Evolutionary conservation across 2,888 invertebrate genomes (phyloP).

Genomic region (Pelosia muscerda): DNA sequence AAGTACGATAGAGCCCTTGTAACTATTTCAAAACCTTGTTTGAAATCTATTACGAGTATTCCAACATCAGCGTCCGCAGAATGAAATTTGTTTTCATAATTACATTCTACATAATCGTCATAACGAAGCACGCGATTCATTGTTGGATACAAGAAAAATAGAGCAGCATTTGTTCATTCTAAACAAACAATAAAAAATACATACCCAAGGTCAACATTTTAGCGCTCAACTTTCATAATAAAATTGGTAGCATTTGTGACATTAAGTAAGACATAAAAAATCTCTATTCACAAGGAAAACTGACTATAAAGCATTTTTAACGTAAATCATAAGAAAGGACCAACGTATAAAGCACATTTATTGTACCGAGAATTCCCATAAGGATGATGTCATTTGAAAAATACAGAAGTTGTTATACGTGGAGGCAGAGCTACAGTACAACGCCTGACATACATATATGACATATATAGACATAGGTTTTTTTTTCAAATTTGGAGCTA

Average conservation of each 20-base stretch:
- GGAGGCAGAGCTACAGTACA: neutral
- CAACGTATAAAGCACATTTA: neutral
- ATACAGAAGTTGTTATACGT: neutral
- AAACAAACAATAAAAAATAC: constrained; percentile 2
- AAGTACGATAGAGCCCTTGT: neutral
- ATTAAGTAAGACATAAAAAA: constrained; percentile 43
- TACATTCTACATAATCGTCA: neutral
- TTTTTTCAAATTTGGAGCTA: too few species aligned
- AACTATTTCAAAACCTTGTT: neutral
- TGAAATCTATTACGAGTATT: neutral
- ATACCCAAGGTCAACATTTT: constrained; percentile 15
- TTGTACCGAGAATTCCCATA: too few species aligned
- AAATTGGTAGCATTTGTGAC: constrained; percentile 19
- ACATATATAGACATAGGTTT: neutral
- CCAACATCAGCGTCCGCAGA: neutral
- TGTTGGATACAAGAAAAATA: constrained; percentile 4
- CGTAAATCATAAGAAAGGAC: constrained; percentile 37
- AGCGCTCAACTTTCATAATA: constrained; percentile 17
- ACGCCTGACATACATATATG: too few species aligned
- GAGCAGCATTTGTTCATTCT: neutral
- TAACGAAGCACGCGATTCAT: neutral
- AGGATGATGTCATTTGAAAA: neutral
- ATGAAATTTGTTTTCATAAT: neutral
- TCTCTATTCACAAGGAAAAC: constrained; percentile 24
- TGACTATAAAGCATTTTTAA: constrained; percentile 20